Conservation (phyloP, 2,797 vertebrate genomes). For the Chanos chanos region DNA sequence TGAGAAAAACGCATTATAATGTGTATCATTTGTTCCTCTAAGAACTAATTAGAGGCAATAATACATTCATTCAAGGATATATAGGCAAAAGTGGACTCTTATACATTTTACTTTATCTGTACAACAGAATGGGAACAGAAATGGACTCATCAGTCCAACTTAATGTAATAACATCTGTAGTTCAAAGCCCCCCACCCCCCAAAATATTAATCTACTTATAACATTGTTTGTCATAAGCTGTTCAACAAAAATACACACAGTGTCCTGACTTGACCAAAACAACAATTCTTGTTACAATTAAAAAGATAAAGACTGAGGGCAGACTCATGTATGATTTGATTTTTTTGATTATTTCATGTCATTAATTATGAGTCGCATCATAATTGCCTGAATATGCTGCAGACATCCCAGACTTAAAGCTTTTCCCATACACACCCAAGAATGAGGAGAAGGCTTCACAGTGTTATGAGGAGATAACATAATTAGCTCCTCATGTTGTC, state of each 20-base stretch:
- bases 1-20: conserved; percentile 30
- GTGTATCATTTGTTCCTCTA: conserved; percentile 28
- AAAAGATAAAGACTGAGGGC: neutral
- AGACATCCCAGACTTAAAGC: neutral
- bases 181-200: conserved; percentile 4
- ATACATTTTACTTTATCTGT: conserved; percentile 25
- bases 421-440: neutral
- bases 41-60: conserved; percentile 35
- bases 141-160: conserved; percentile 5
- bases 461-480: neutral
- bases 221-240: conserved; percentile 5
- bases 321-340: neutral
- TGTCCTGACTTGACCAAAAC: conserved; percentile 1
- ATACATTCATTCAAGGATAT: conserved; percentile 34
- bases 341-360: conserved; percentile 18
- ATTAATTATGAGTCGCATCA: conserved; percentile 4
- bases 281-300: conserved; percentile 17
- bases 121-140: conserved; percentile 3
- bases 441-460: neutral
- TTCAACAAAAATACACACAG: neutral
- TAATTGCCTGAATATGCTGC: conserved; percentile 16
- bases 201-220: conserved; percentile 36
- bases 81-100: conserved; percentile 2
- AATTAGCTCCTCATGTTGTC: neutral
- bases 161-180: conserved; percentile 14